Conservation (phyloP, 2,113 vertebrate species). For the Engraulis encrasicolus region DNA sequence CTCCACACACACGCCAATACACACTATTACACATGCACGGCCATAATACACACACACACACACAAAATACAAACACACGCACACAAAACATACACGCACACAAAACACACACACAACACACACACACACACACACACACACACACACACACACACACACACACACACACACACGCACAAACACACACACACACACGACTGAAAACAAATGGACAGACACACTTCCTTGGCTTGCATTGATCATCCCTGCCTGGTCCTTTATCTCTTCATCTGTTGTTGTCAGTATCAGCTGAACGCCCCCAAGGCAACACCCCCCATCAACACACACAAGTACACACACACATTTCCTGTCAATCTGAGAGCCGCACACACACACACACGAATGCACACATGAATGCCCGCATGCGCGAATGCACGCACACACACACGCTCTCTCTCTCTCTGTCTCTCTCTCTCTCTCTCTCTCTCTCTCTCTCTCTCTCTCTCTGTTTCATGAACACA, state of each 20-base stretch:
- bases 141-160: background rate
- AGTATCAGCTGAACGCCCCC: background rate
- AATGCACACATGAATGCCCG: too few relatives aligned
- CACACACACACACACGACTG: background rate
- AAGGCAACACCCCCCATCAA: background rate
- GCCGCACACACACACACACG: too few relatives aligned
- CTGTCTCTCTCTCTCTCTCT: too few relatives aligned
- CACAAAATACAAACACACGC: background rate
- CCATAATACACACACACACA: background rate
- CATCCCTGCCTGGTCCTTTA: background rate
- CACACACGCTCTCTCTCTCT: too few relatives aligned
- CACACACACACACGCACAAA: background rate
- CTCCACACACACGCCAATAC: background rate
- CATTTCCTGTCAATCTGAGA: too few relatives aligned
- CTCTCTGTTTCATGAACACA: too few relatives aligned
- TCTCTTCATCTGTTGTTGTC: background rate
- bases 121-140: background rate
- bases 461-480: too few relatives aligned
- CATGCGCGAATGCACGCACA: too few relatives aligned
- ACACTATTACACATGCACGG: too few relatives aligned
- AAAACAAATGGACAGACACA: background rate
- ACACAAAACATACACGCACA: too few relatives aligned
- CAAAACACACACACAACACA: too few relatives aligned
- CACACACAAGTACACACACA: too few relatives aligned
- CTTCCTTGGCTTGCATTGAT: background rate